Evolutionary conservation across 2,888 invertebrate species (phyloP).

Genomic region (Eupelmus urozonus): DNA sequence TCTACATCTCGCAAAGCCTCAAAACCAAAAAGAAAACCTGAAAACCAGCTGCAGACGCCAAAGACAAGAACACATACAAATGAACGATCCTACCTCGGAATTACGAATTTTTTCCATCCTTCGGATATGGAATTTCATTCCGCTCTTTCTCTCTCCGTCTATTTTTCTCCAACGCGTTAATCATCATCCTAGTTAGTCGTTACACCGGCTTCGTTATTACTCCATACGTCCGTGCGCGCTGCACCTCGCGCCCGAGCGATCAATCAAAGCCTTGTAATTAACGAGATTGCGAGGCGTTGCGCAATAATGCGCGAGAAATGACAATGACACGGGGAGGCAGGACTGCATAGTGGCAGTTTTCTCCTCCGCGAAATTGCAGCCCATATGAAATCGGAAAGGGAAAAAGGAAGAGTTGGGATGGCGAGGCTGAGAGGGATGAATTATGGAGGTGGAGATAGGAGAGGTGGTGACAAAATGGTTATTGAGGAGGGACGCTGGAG

Average conservation of each 20-base stretch:
- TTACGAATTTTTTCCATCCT: conserved; percentile 6
- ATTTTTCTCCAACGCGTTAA: conserved; percentile 59
- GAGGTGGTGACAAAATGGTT: not conserved
- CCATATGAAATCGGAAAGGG: conserved; percentile 5
- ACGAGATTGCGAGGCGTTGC: conserved; percentile 46
- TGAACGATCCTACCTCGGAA: not conserved
- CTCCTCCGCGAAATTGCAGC: conserved; percentile 22
- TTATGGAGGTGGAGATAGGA: not conserved
- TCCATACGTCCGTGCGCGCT: not conserved
- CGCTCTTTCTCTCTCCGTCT: conserved; percentile 31
- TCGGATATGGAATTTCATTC: conserved; percentile 53
- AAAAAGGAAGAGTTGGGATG: too few relatives aligned
- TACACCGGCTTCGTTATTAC: conserved; percentile 39
- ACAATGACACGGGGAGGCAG: conserved; percentile 63
- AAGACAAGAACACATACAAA: not conserved
- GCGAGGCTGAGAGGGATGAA: not conserved
- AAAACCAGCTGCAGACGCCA: not conserved
- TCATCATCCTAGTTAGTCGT: conserved; percentile 66
- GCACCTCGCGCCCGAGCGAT: conserved; percentile 62
- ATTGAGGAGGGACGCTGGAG: not conserved
- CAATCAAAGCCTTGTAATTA: conserved; percentile 66
- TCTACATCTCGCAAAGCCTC: too few relatives aligned
- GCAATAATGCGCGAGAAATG: conserved; percentile 60
- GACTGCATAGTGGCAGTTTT: not conserved
- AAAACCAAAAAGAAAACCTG: not conserved